A percentile compares a stretch with the other conserved stretches of the same genome.
Conservation (phyloP, 2,888 invertebrate species). For the Pachydiplax longipennis region DNA sequence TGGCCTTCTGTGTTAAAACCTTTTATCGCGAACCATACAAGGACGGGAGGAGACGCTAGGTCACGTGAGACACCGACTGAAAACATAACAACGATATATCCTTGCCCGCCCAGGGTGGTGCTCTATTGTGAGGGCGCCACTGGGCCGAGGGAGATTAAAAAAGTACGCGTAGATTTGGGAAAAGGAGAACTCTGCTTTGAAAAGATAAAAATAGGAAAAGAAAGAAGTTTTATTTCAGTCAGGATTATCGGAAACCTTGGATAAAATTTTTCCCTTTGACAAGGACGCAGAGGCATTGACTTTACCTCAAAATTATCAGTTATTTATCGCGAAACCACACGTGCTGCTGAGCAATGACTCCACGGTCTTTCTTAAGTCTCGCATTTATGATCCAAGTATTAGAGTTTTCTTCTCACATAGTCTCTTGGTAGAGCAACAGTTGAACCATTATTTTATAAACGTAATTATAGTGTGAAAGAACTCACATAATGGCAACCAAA, state of each 20-base stretch:
- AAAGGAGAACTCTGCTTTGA: background rate
- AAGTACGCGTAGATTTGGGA: background rate
- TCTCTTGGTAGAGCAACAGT: too few species aligned
- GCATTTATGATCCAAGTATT: too few species aligned
- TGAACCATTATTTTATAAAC: too few species aligned
- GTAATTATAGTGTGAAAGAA: too few species aligned
- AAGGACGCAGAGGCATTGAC: too few species aligned
- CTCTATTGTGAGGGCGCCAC: background rate
- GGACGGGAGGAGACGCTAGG: background rate
- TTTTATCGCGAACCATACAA: constrained; percentile 18
- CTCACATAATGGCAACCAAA: too few species aligned
- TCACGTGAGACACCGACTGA: background rate
- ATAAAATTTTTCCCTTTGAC: too few species aligned
- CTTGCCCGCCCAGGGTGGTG: background rate
- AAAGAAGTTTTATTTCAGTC: background rate
- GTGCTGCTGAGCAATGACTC: too few species aligned
- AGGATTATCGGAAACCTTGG: background rate
- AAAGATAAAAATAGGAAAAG: background rate
- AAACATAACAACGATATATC: background rate
- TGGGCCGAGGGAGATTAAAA: background rate
- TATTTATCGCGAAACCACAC: too few species aligned
- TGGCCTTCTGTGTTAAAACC: background rate
- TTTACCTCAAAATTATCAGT: too few species aligned
- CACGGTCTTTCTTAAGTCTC: too few species aligned
- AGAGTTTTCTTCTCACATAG: too few species aligned